Conservation (phyloP, 1,140 invertebrate species). For the Bombus cullumanus region DNA sequence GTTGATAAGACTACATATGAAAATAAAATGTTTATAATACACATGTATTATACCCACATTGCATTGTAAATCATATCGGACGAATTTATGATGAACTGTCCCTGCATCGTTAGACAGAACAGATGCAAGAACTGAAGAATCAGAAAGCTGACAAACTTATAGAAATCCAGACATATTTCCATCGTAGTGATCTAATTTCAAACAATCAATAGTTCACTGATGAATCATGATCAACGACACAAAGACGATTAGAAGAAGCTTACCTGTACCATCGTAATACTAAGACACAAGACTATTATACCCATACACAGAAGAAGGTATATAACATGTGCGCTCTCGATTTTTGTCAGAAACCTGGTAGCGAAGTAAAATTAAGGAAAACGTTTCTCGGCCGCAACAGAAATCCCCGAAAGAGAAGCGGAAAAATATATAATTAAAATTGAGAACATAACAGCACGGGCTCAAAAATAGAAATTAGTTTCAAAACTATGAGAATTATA, state of each 20-base stretch:
- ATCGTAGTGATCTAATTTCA: background rate
- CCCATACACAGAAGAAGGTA: background rate
- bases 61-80: background rate
- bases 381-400: background rate
- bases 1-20: no score
- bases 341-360: background rate
- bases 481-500: background rate
- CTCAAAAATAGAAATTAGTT: background rate
- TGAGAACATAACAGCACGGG: background rate
- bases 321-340: background rate
- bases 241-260: background rate
- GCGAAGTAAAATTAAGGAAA: background rate
- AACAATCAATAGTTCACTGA: background rate
- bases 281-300: background rate
- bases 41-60: background rate
- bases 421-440: background rate
- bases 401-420: background rate
- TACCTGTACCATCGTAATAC: slow-evolving; percentile 1
- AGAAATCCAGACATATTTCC: background rate
- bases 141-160: background rate
- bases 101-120: background rate
- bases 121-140: background rate
- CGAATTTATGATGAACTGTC: background rate
- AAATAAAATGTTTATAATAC: background rate
- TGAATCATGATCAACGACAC: background rate